These are phyloP conservation scores for Syrmaticus mikado DNA, from an alignment of 2,113 vertebrate species.

Conservation along the genomic window DNA sequence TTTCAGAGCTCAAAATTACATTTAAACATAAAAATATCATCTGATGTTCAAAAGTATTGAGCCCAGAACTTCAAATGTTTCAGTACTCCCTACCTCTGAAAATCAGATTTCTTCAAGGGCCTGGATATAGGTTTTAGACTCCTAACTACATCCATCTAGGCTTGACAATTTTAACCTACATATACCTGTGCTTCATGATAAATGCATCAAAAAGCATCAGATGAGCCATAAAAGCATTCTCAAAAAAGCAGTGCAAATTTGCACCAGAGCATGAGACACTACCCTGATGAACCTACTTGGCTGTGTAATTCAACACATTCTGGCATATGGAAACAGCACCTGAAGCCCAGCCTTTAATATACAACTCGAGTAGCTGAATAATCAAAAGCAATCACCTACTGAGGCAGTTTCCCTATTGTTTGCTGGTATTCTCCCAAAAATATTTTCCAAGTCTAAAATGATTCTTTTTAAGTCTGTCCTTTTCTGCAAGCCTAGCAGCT, in stretches of 20 bases:
- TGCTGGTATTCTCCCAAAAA: background rate
- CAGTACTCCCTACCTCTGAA: background rate
- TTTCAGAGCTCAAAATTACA: conserved; percentile 48
- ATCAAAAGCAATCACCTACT: background rate
- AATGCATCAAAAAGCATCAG: conserved; percentile 47
- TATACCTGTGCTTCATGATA: conserved; percentile 50
- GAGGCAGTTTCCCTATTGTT: background rate
- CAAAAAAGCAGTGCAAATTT: background rate
- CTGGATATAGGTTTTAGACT: conserved; percentile 28
- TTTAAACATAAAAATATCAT: conserved; percentile 16
- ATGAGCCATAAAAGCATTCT: conserved; percentile 42
- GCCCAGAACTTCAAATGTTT: conserved; percentile 8
- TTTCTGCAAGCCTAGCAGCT: background rate
- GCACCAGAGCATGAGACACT: background rate
- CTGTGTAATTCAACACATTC: conserved; percentile 16
- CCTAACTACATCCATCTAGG: conserved; percentile 22
- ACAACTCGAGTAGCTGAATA: background rate
- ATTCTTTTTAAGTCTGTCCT: background rate
- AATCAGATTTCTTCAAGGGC: conserved; percentile 38
- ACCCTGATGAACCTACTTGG: background rate
- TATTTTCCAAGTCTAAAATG: background rate
- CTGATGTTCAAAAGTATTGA: background rate
- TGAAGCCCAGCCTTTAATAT: background rate
- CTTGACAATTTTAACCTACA: conserved; percentile 44
- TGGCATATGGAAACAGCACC: background rate